Percentiles rank a stretch among this genome's conserved stretches.
Evolutionary conservation across 2,888 invertebrate genomes (phyloP).

Genomic region (Drosophila ustulata): DNA sequence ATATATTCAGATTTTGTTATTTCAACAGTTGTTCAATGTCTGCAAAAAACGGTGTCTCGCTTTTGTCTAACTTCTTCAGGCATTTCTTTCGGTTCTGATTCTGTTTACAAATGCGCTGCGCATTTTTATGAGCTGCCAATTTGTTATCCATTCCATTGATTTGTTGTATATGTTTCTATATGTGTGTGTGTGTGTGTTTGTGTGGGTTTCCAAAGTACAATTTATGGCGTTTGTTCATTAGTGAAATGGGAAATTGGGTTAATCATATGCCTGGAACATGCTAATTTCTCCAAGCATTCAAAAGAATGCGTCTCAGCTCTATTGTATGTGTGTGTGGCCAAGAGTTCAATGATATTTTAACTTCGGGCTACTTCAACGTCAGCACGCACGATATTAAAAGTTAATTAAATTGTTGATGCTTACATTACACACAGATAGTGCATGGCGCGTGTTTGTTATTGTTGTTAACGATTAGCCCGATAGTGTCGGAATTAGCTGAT

Average conservation of each 20-base stretch:
- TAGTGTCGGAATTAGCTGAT: constrained; percentile 49
- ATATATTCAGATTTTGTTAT: constrained; percentile 7
- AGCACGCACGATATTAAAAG: constrained; percentile 12
- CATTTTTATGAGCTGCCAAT: constrained; percentile 55
- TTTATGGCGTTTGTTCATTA: constrained; percentile 71
- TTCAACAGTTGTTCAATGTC: not conserved
- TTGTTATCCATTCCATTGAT: constrained; percentile 29
- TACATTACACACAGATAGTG: constrained; percentile 32
- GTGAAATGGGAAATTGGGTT: constrained; percentile 63
- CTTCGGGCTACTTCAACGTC: not conserved
- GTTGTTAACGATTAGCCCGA: constrained; percentile 58
- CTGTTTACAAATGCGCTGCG: constrained; percentile 55
- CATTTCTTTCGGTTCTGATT: constrained; percentile 35
- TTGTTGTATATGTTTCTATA: constrained; percentile 13
- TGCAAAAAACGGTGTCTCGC: constrained; percentile 26
- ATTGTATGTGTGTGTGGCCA: constrained; percentile 11
- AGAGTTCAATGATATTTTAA: constrained; percentile 17
- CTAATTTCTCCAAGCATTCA: constrained; percentile 28
- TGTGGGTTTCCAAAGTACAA: constrained; percentile 46
- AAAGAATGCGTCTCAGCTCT: constrained; percentile 1
- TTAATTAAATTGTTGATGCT: constrained; percentile 64
- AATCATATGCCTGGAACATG: constrained; percentile 63
- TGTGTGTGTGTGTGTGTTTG: not conserved
- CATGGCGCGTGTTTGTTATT: constrained; percentile 55
- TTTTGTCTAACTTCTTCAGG: constrained; percentile 39